phyloP scores from a whole-genome alignment of 1,140 invertebrate genomes.

The Aphidius ervi region DNA sequence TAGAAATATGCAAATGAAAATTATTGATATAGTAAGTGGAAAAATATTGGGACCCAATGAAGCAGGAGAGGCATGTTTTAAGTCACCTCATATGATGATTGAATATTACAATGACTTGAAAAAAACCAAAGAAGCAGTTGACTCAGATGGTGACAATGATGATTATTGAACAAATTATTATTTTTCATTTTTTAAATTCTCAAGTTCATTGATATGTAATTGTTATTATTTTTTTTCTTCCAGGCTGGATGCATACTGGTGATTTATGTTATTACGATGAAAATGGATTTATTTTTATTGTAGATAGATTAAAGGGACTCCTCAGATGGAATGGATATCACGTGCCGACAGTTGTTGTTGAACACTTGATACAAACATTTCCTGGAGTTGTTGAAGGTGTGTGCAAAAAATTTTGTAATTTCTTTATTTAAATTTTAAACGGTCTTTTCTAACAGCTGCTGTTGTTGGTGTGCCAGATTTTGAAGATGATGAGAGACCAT shows the following conservation, averaged over 20 bases:
- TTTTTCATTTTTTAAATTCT: neutral
- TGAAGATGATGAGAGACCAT: conserved; percentile 57
- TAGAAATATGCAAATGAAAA: conserved; percentile 23
- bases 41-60: conserved; percentile 31
- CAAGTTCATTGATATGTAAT: neutral
- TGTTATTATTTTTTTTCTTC: neutral
- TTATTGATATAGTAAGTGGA: conserved; percentile 23
- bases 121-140: conserved; percentile 53
- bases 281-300: conserved; percentile 46
- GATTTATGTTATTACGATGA: conserved; percentile 50
- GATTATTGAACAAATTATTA: neutral
- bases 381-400: conserved; percentile 57
- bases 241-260: conserved; percentile 38
- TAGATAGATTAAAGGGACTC: conserved; percentile 55
- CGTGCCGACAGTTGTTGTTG: conserved; percentile 45
- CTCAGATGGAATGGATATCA: conserved; percentile 44
- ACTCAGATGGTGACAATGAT: conserved; percentile 48
- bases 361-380: conserved; percentile 61
- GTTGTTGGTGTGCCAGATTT: conserved; percentile 63
- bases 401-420: too few relatives aligned
- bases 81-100: conserved; percentile 34
- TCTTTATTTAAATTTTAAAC: too few relatives aligned
- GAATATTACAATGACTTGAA: conserved; percentile 51
- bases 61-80: conserved; percentile 43
- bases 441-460: too few relatives aligned